phyloP scores from a whole-genome alignment of 2,113 vertebrate genomes.

The Perognathus longimembris region DNA sequence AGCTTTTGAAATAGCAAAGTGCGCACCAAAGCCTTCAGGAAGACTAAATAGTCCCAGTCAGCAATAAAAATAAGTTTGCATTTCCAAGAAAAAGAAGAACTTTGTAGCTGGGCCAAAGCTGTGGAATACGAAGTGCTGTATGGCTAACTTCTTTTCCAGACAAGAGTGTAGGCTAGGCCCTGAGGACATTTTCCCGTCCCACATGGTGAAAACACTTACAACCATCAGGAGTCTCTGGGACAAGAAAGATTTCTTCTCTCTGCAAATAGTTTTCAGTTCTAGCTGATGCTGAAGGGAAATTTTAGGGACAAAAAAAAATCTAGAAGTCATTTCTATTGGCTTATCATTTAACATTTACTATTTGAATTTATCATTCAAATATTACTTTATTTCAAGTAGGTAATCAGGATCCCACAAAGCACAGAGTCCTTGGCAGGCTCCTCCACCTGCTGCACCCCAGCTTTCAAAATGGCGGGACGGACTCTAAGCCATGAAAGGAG shows the following conservation, averaged over 20 bases:
- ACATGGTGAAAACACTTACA: conserved; percentile 76
- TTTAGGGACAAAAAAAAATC: neutral
- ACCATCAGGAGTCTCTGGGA: conserved; percentile 42
- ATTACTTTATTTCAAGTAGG: neutral
- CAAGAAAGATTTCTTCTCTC: conserved; percentile 54
- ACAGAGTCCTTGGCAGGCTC: neutral
- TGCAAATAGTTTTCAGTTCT: conserved; percentile 59
- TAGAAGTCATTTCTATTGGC: conserved; percentile 50
- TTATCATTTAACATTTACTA: no score
- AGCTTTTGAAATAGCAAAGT: conserved; percentile 60
- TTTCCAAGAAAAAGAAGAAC: conserved; percentile 78
- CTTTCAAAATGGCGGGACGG: neutral
- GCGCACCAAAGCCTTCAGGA: conserved; percentile 50
- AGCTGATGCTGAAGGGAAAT: neutral
- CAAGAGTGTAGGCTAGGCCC: conserved; percentile 2
- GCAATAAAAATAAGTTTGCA: conserved; percentile 78
- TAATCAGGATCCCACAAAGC: neutral
- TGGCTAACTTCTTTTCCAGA: conserved; percentile 76
- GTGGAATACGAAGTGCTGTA: conserved; percentile 66
- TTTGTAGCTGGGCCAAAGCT: conserved; percentile 46
- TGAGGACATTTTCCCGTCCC: conserved; percentile 49
- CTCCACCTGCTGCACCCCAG: neutral
- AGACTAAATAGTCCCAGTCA: conserved; percentile 64
- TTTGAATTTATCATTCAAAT: conserved; percentile 5
- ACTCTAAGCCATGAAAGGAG: neutral